Evolutionary conservation across 1,140 invertebrate species (phyloP).

Genomic region (Capitella teleta): DNA sequence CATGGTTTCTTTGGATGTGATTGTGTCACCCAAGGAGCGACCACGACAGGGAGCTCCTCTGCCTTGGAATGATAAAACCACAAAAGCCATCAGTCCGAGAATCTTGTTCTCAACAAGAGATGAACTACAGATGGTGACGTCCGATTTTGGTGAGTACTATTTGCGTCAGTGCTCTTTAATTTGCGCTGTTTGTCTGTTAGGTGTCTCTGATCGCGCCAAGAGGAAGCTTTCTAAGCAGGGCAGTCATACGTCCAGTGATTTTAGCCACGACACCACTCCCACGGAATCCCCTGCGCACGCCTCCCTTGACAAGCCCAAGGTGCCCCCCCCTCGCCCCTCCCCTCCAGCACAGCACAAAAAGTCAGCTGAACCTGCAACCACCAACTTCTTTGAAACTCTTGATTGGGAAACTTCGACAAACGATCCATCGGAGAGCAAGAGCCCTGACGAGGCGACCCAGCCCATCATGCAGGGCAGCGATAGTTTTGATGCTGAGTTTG

Average conservation of each 20-base stretch:
- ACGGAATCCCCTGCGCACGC: constrained; percentile 25
- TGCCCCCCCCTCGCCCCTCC: constrained; percentile 2
- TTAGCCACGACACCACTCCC: constrained; percentile 13
- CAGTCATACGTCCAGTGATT: constrained; percentile 23
- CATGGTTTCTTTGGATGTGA: constrained; percentile 57
- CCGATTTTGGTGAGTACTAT: constrained; percentile 28
- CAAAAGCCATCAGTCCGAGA: constrained; percentile 47
- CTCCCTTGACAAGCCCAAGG: constrained; percentile 3
- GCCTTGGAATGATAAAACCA: constrained; percentile 62
- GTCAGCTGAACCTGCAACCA: neutral
- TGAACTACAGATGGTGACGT: constrained; percentile 55
- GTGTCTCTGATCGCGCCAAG: constrained; percentile 27
- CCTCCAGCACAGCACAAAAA: constrained; percentile 10
- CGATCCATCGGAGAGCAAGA: neutral
- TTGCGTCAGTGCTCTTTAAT: neutral
- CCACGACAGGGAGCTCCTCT: constrained; percentile 43
- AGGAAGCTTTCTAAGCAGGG: constrained; percentile 18
- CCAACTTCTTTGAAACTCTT: constrained; percentile 24
- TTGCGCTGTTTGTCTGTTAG: constrained; percentile 12
- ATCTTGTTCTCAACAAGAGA: constrained; percentile 65
- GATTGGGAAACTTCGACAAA: constrained; percentile 20
- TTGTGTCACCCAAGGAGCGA: constrained; percentile 59
- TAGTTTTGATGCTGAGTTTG: neutral
- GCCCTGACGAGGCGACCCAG: neutral
- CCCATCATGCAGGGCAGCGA: neutral